Percentiles rank a stretch among this genome's conserved stretches.
phyloP scores from a whole-genome alignment of 2,797 vertebrate genomes.

The Balearica regulorum region DNA sequence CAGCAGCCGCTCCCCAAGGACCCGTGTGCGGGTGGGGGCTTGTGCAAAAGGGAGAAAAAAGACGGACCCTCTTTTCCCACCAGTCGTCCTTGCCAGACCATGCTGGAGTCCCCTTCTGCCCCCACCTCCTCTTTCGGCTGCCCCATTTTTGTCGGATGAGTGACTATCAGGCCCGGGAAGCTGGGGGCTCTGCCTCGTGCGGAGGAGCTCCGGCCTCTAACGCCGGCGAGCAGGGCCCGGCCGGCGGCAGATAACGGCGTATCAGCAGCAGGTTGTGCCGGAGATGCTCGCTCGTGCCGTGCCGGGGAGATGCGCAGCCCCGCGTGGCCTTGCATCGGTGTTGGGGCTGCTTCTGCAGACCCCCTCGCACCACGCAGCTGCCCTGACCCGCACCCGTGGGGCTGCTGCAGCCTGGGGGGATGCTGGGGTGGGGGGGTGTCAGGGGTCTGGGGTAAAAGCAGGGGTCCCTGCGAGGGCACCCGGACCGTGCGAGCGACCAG shows the following conservation, averaged over 20 bases:
- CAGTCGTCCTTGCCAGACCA: accelerated
- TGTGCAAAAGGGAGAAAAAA: not conserved
- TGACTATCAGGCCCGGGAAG: not conserved
- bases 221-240: not conserved
- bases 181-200: not conserved
- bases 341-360: not conserved
- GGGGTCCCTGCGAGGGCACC: not conserved
- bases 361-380: not conserved
- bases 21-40: accelerated
- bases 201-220: not conserved
- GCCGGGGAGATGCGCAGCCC: accelerated
- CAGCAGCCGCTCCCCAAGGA: not conserved
- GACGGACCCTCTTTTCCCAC: accelerated
- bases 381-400: not conserved
- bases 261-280: accelerated
- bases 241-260: accelerated
- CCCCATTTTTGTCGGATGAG: not conserved
- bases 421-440: not conserved
- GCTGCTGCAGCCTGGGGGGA: not conserved
- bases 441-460: not conserved
- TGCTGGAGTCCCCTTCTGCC: not conserved
- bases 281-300: accelerated
- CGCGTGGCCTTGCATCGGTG: accelerated
- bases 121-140: not conserved
- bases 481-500: accelerated